These are phyloP conservation scores for Etheostoma nigrum DNA, from an alignment of 2,797 vertebrate species.

Conservation along the genomic window DNA sequence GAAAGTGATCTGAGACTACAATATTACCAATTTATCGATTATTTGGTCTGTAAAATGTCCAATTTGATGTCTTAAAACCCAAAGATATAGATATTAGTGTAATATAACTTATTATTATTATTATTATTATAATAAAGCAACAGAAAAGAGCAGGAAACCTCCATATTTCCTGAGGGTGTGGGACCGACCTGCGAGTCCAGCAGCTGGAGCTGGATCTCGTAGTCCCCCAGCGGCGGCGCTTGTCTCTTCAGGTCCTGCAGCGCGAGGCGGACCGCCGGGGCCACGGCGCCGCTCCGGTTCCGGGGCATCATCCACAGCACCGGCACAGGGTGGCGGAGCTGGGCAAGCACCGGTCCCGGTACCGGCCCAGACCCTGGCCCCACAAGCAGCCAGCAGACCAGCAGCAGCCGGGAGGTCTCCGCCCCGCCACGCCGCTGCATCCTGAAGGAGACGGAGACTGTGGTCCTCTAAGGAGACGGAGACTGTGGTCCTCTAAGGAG, in stretches of 20 bases:
- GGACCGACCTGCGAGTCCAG: constrained; percentile 71
- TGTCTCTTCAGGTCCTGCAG: constrained; percentile 76
- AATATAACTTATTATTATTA: too few species aligned
- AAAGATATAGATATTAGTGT: too few species aligned
- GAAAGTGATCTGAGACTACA: too few species aligned
- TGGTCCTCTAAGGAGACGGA: too few species aligned
- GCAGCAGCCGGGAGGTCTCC: constrained; percentile 14
- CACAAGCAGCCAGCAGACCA: constrained; percentile 38
- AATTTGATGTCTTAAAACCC: too few species aligned
- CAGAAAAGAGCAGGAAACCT: too few species aligned
- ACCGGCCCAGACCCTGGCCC: neutral
- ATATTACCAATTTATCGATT: too few species aligned
- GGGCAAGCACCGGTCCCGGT: constrained; percentile 1
- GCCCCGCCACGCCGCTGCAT: neutral
- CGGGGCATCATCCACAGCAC: constrained; percentile 77
- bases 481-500: too few species aligned
- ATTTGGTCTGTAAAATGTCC: too few species aligned
- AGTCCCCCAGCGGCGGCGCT: constrained; percentile 62
- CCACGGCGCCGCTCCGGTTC: constrained; percentile 50
- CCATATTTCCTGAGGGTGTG: too few species aligned
- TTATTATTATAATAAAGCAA: too few species aligned
- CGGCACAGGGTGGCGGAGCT: constrained; percentile 67
- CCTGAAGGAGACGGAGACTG: too few species aligned
- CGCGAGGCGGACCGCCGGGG: constrained; percentile 73
- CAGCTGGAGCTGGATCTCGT: constrained; percentile 76